Evolutionary conservation across 1,140 invertebrate genomes (phyloP).

Genomic region (Apis florea): DNA sequence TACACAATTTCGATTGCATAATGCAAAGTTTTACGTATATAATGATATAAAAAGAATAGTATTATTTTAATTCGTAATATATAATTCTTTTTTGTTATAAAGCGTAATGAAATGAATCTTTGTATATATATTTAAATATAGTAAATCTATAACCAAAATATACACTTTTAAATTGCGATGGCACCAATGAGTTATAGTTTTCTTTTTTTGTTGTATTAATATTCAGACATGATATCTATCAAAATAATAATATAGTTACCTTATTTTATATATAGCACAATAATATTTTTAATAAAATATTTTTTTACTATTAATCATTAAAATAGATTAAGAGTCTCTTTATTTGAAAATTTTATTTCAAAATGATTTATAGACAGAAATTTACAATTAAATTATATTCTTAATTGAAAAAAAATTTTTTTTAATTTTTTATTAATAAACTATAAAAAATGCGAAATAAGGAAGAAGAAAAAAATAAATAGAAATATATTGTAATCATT

Average conservation of each 20-base stretch:
- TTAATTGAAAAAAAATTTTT: neutral
- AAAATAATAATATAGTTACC: neutral
- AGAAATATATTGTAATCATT: neutral
- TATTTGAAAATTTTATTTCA: neutral
- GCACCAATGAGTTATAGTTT: constrained; percentile 9
- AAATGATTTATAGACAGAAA: neutral
- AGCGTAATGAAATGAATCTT: constrained; percentile 20
- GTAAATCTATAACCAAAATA: constrained; percentile 12
- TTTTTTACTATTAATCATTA: neutral
- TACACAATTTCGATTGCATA: constrained; percentile 2
- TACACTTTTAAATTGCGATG: neutral
- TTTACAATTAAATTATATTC: neutral
- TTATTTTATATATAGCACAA: neutral
- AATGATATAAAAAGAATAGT: constrained; percentile 1
- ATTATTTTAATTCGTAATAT: constrained; percentile 19
- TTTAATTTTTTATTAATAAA: neutral
- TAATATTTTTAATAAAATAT: neutral
- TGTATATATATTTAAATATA: constrained; percentile 40
- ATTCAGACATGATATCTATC: neutral
- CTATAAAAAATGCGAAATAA: neutral
- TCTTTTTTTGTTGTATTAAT: neutral
- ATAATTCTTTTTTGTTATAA: constrained; percentile 17
- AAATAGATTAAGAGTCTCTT: neutral
- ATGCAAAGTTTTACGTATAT: constrained; percentile 1
- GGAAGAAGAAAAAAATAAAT: neutral